A percentile compares a stretch with the other conserved stretches of the same genome.
These are phyloP conservation scores for Pyrrhia umbra DNA, from an alignment of 2,888 invertebrate species.

Conservation along the genomic window DNA sequence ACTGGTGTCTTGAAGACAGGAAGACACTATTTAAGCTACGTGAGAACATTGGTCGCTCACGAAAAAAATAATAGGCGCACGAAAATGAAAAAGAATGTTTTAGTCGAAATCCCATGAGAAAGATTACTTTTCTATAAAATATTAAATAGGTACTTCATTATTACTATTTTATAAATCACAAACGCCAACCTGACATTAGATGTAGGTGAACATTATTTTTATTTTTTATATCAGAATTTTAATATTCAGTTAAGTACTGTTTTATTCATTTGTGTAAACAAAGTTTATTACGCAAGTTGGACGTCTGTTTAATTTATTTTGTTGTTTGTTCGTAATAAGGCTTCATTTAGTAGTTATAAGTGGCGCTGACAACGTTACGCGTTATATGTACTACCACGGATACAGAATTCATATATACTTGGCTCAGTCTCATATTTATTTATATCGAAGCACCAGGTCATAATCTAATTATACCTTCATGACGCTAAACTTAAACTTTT, in stretches of 20 bases:
- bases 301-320: conserved; percentile 64
- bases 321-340: conserved; percentile 58
- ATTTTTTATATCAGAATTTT: conserved; percentile 57
- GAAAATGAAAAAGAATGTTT: background rate
- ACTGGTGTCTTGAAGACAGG: too few relatives aligned
- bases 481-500: background rate
- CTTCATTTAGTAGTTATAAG: conserved; percentile 44
- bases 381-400: conserved; percentile 24
- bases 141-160: background rate
- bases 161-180: conserved; percentile 34
- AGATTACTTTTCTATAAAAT: conserved; percentile 4
- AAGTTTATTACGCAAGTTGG: conserved; percentile 62
- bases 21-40: too few relatives aligned
- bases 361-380: conserved; percentile 2
- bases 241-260: conserved; percentile 57
- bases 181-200: conserved; percentile 40
- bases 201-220: conserved; percentile 38
- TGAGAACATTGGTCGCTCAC: too few relatives aligned
- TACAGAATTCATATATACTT: background rate
- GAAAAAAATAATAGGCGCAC: too few relatives aligned
- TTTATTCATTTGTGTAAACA: conserved; percentile 62
- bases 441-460: background rate
- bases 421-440: conserved; percentile 7
- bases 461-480: background rate
- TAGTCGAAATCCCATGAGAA: conserved; percentile 7